A percentile compares a stretch with the other conserved stretches of the same genome.
These are phyloP conservation scores for Microchirus variegatus DNA, from an alignment of 2,797 vertebrate species.

Conservation along the genomic window DNA sequence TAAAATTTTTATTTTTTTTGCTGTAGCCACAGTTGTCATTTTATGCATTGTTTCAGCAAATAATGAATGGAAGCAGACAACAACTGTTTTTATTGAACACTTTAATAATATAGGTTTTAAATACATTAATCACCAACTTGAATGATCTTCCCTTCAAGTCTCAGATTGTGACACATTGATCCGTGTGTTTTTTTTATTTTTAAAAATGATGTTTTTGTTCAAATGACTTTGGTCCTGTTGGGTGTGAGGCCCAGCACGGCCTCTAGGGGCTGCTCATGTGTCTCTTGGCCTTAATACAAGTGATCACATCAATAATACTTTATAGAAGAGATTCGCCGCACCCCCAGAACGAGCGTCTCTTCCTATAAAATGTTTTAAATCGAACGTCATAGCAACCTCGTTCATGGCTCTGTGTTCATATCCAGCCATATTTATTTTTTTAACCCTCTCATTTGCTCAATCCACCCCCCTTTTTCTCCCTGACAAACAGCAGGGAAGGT, in stretches of 20 bases:
- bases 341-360: constrained; percentile 12
- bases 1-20: constrained; percentile 4
- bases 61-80: constrained; percentile 40
- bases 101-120: too few relatives aligned
- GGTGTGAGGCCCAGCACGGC: constrained; percentile 16
- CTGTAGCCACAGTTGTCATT: constrained; percentile 21
- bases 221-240: constrained; percentile 11
- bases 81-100: constrained; percentile 25
- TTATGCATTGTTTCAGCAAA: constrained; percentile 26
- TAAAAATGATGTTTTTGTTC: constrained; percentile 1
- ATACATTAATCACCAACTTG: constrained; percentile 6
- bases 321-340: constrained; percentile 34
- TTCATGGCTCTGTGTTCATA: constrained; percentile 40
- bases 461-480: constrained; percentile 53
- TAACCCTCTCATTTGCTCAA: constrained; percentile 46
- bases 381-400: constrained; percentile 24
- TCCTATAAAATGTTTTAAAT: constrained; percentile 24
- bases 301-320: constrained; percentile 6
- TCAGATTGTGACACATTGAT: constrained; percentile 23
- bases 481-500: constrained; percentile 70
- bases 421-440: constrained; percentile 62
- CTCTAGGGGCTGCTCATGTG: constrained; percentile 28
- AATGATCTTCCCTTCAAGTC: constrained; percentile 20
- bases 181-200: constrained; percentile 15
- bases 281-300: constrained; percentile 32